These are phyloP conservation scores for Drosophila ogumai DNA, from an alignment of 1,140 invertebrate genomes.

Conservation along the genomic window DNA sequence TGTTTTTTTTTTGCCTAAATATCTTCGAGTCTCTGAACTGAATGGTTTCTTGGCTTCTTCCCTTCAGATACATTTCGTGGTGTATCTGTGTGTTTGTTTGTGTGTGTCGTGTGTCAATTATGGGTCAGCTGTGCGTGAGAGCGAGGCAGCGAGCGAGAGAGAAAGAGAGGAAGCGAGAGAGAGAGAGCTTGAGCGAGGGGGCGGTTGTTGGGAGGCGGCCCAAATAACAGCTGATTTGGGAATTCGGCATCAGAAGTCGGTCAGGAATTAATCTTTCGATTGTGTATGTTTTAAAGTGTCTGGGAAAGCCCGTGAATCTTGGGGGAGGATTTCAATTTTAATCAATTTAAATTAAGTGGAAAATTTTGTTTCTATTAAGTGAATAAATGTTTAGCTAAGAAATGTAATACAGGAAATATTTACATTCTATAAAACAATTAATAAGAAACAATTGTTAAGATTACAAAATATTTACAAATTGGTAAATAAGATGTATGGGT, in stretches of 20 bases:
- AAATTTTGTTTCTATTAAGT: neutral
- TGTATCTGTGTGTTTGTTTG: constrained; percentile 39
- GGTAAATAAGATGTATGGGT: neutral
- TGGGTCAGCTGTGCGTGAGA: constrained; percentile 81
- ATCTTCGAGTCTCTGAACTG: constrained; percentile 25
- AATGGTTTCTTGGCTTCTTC: constrained; percentile 59
- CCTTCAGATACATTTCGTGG: constrained; percentile 26
- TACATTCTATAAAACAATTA: neutral
- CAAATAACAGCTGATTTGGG: constrained; percentile 47
- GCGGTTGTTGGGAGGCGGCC: constrained; percentile 20
- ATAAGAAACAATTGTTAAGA: neutral
- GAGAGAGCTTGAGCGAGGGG: constrained; percentile 16
- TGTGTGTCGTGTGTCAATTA: constrained; percentile 61
- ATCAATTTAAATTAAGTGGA: constrained; percentile 13
- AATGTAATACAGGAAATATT: neutral
- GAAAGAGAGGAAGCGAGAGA: constrained; percentile 16
- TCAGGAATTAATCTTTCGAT: constrained; percentile 32
- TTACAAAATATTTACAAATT: neutral
- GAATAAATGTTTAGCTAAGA: constrained; percentile 2
- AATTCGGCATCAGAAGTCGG: constrained; percentile 42
- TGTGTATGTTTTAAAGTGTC: constrained; percentile 18
- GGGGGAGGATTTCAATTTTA: constrained; percentile 9
- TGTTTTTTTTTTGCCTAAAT: constrained; percentile 27
- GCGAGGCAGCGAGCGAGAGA: constrained; percentile 21
- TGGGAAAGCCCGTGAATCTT: constrained; percentile 2